A percentile compares a stretch with the other conserved stretches of the same genome.
Conservation (phyloP, 2,888 invertebrate genomes). For the Autographa pulchrina region DNA sequence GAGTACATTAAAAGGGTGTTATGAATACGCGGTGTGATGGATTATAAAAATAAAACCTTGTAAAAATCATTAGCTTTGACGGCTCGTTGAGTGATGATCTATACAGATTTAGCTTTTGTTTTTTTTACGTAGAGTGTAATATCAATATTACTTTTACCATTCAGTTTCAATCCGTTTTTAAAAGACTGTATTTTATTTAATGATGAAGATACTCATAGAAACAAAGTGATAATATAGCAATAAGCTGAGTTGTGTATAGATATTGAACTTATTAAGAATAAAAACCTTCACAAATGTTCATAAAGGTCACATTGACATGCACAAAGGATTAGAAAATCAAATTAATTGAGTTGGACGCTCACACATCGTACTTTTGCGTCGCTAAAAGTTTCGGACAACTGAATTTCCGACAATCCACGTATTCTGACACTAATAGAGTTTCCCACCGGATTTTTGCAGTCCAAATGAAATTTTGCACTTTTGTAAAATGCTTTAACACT, state of each 20-base stretch:
- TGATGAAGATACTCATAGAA: no score
- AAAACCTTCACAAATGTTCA: not conserved
- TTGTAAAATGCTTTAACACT: not conserved
- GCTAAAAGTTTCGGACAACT: slow-evolving; percentile 19
- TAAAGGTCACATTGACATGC: not conserved
- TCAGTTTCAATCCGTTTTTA: no score
- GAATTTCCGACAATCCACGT: slow-evolving; percentile 22
- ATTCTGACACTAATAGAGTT: slow-evolving; percentile 23
- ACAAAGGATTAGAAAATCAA: slow-evolving; percentile 20
- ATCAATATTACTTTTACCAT: not conserved
- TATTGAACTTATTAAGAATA: not conserved
- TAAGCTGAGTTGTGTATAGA: no score
- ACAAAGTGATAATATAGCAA: no score
- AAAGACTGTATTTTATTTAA: no score
- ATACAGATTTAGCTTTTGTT: not conserved
- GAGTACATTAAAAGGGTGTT: slow-evolving; percentile 3
- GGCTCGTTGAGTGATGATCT: slow-evolving; percentile 34
- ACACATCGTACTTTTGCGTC: slow-evolving; percentile 18
- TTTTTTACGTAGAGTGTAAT: not conserved
- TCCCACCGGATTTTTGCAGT: slow-evolving; percentile 11
- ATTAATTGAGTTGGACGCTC: slow-evolving; percentile 16
- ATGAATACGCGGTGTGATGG: slow-evolving; percentile 18
- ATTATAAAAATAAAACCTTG: slow-evolving; percentile 7
- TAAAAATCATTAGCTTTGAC: slow-evolving; percentile 20
- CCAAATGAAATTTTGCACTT: not conserved